phyloP scores from a whole-genome alignment of 92 coral and sea anemone genomes.

The Siderastrea siderea region DNA sequence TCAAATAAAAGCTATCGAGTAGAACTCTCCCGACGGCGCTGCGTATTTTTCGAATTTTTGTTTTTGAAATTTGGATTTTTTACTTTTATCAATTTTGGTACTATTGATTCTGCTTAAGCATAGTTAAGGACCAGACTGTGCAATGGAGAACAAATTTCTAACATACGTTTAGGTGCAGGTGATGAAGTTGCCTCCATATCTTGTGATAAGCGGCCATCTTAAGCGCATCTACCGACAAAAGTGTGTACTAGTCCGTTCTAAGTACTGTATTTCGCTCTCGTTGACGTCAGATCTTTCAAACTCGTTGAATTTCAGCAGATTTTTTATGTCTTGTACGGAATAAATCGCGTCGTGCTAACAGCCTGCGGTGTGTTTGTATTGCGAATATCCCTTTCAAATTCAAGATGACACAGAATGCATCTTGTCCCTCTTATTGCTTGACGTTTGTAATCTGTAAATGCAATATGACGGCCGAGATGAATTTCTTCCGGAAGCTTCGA shows the following conservation, averaged over 20 bases:
- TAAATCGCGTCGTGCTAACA: neutral
- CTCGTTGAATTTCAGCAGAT: neutral
- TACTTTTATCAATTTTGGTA: no score
- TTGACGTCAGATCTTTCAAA: neutral
- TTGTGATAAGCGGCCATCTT: slow-evolving; percentile 51
- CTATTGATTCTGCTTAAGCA: no score
- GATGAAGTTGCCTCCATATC: slow-evolving; percentile 41
- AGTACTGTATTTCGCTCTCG: neutral
- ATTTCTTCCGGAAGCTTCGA: slow-evolving; percentile 44
- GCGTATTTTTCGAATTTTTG: no score
- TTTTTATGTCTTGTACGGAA: neutral
- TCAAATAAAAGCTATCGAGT: no score
- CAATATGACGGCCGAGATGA: slow-evolving; percentile 2
- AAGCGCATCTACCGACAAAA: neutral
- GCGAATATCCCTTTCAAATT: slow-evolving; percentile 15
- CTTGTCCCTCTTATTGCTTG: slow-evolving; percentile 12
- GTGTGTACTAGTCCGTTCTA: neutral
- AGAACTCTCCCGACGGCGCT: no score
- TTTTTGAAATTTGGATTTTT: no score
- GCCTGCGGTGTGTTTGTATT: neutral
- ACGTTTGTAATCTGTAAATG: slow-evolving; percentile 13
- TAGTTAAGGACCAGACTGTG: no score
- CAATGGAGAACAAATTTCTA: neutral
- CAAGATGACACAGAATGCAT: slow-evolving; percentile 18
- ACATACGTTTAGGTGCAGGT: slow-evolving; percentile 51